phyloP scores from a whole-genome alignment of 2,888 invertebrate genomes.

The Brachylomia viminalis region DNA sequence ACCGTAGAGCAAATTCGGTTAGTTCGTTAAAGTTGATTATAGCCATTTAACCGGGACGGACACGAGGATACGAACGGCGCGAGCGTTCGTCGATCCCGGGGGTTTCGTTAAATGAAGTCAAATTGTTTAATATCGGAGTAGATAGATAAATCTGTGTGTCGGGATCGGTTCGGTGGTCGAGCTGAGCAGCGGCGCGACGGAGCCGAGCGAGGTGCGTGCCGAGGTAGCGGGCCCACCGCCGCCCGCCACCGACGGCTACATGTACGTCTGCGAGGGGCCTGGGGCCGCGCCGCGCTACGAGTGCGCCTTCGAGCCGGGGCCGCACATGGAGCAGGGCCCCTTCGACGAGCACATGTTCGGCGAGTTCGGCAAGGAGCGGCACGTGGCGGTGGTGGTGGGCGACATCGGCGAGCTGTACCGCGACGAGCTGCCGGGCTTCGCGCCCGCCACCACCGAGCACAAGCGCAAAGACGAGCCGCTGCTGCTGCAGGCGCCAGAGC shows the following conservation, averaged over 20 bases:
- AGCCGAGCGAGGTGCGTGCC: conserved; percentile 86
- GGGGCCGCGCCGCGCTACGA: conserved; percentile 83
- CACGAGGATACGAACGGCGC: conserved; percentile 88
- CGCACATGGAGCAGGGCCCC: conserved; percentile 92
- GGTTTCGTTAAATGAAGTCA: conserved; percentile 86
- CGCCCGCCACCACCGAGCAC: conserved; percentile 70
- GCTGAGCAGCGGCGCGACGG: conserved; percentile 79
- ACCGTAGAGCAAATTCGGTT: conserved; percentile 90
- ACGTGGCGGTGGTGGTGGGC: conserved; percentile 88
- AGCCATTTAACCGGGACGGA: conserved; percentile 90
- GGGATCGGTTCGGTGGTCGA: conserved; percentile 71
- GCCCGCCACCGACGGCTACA: conserved; percentile 87
- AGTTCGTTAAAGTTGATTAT: conserved; percentile 91
- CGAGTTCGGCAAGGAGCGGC: conserved; percentile 92
- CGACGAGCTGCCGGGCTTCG: conserved; percentile 84
- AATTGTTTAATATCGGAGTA: conserved; percentile 87
- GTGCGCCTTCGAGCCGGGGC: conserved; percentile 83
- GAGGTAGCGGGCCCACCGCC: conserved; percentile 88
- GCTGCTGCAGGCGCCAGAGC: conserved; percentile 82
- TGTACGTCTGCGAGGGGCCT: conserved; percentile 87
- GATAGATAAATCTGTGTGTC: conserved; percentile 79
- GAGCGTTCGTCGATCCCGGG: conserved; percentile 87
- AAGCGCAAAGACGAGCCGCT: conserved; percentile 87
- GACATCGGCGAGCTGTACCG: conserved; percentile 88
- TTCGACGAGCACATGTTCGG: conserved; percentile 95